Evolutionary conservation across 2,888 invertebrate species (phyloP).

Genomic region (Zonitis immaculata): DNA sequence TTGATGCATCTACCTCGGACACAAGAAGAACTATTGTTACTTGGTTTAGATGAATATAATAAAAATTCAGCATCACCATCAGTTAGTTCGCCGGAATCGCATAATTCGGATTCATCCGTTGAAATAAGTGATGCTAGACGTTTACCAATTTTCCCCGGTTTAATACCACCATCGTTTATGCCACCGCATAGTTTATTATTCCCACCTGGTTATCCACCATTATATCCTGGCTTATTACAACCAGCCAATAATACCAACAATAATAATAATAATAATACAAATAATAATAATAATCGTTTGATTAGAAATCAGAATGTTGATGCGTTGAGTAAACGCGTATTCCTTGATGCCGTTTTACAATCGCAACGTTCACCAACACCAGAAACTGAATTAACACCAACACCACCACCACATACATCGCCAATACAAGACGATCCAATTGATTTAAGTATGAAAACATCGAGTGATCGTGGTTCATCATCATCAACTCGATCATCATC

Average conservation of each 20-base stretch:
- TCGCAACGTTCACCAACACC: constrained; percentile 58
- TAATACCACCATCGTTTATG: constrained; percentile 53
- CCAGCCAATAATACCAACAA: too few relatives aligned
- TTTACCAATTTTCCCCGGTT: constrained; percentile 47
- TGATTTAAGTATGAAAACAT: constrained; percentile 71
- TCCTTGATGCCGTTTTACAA: constrained; percentile 69
- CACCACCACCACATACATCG: constrained; percentile 33
- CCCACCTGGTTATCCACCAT: constrained; percentile 49
- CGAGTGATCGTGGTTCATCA: constrained; percentile 51
- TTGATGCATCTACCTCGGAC: constrained; percentile 49
- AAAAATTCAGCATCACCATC: constrained; percentile 67
- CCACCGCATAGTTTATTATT: constrained; percentile 57
- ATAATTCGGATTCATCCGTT: constrained; percentile 75
- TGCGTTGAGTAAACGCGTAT: constrained; percentile 65
- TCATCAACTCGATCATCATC: too few relatives aligned
- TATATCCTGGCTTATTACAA: constrained; percentile 47
- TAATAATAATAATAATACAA: too few relatives aligned
- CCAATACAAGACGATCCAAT: constrained; percentile 71
- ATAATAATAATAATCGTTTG: constrained; percentile 49
- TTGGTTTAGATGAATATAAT: constrained; percentile 65
- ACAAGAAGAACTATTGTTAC: constrained; percentile 64
- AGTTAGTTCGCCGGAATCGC: constrained; percentile 77
- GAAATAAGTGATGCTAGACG: constrained; percentile 59
- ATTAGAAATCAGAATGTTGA: constrained; percentile 55
- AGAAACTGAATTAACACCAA: constrained; percentile 41